Evolutionary conservation across 1,140 invertebrate species (phyloP).

Genomic region (Reticulitermes speratus): DNA sequence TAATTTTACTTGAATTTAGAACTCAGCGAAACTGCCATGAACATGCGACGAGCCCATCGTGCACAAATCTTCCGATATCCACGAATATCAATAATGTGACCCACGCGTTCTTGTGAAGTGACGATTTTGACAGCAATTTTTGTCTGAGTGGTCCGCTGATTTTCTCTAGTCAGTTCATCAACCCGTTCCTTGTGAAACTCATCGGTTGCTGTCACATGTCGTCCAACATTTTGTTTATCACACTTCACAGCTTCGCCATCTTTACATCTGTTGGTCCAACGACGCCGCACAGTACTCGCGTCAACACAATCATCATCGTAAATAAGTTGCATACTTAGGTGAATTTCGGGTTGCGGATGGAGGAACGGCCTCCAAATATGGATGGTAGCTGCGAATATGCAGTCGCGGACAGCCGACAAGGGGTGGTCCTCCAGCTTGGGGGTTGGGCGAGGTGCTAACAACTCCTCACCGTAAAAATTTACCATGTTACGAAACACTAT

Average conservation of each 20-base stretch:
- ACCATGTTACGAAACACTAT: no score
- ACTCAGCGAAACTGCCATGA: no score
- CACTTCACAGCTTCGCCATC: neutral
- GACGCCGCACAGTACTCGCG: neutral
- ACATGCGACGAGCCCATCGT: no score
- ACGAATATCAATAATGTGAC: constrained; percentile 4
- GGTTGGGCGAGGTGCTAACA: no score
- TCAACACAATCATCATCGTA: neutral
- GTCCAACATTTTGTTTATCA: neutral
- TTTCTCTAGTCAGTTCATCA: neutral
- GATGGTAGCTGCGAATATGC: no score
- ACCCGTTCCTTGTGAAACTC: neutral
- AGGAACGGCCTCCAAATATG: no score
- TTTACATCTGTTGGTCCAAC: neutral
- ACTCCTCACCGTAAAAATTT: no score
- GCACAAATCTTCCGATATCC: neutral
- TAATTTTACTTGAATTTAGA: no score
- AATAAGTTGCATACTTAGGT: neutral
- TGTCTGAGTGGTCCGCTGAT: neutral
- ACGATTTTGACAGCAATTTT: neutral
- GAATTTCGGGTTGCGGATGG: no score
- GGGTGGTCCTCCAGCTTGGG: no score
- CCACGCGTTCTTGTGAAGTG: neutral
- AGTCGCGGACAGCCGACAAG: no score
- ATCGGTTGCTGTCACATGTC: neutral